phyloP scores from a whole-genome alignment of 2,888 invertebrate genomes.

The Clepsis dumicolana region DNA sequence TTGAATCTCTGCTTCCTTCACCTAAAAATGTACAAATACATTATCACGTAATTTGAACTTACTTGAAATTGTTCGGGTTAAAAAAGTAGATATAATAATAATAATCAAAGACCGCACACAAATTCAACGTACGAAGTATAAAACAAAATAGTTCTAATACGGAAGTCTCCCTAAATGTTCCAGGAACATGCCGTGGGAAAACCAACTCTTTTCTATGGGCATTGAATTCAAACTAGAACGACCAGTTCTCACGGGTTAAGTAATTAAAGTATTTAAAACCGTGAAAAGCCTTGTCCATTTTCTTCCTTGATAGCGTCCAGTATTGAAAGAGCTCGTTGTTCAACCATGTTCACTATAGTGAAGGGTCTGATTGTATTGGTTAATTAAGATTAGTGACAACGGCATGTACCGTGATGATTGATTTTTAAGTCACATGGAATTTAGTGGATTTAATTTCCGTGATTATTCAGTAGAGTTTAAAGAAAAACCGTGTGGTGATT shows the following conservation, averaged over 20 bases:
- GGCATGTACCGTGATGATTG: conserved; percentile 29
- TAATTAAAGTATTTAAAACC: conserved; percentile 36
- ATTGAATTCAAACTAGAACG: conserved; percentile 47
- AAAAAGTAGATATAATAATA: conserved; percentile 38
- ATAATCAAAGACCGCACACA: conserved; percentile 13
- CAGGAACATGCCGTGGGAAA: conserved; percentile 42
- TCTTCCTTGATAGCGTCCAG: conserved; percentile 27
- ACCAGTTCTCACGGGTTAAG: conserved; percentile 45
- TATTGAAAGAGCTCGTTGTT: not conserved
- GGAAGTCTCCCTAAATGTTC: conserved; percentile 33
- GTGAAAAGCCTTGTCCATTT: conserved; percentile 40
- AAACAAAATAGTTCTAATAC: conserved; percentile 11
- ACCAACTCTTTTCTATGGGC: conserved; percentile 28
- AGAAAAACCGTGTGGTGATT: too few species aligned
- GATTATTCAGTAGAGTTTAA: not conserved
- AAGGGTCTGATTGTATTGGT: conserved; percentile 1
- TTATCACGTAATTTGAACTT: too few species aligned
- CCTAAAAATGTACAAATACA: too few species aligned
- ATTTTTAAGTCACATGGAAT: conserved; percentile 30
- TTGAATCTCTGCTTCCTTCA: too few species aligned
- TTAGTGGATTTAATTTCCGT: conserved; percentile 25
- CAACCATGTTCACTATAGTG: not conserved
- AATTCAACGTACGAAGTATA: conserved; percentile 5
- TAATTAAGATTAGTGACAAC: conserved; percentile 27
- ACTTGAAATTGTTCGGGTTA: too few species aligned